Evolutionary conservation across 2,113 vertebrate genomes (phyloP), one percentile per base, ranked within the genome.

Genomic region (Ageneiosus marmoratus): DNA sequence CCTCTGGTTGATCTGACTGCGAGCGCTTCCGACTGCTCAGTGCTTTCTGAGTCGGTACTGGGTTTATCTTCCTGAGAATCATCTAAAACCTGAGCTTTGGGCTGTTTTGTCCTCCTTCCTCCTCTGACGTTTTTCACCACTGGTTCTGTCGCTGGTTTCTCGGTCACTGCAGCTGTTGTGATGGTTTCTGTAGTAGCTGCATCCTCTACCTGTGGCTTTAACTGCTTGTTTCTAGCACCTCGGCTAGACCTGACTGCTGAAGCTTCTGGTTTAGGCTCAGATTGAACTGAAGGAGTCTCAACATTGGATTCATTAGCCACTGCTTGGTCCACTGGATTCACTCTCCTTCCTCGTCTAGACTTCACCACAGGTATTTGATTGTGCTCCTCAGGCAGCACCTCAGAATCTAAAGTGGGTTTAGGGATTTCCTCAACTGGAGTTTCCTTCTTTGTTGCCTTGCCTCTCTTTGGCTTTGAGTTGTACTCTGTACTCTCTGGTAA

Each of bases 181-280:
- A 79, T 12, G 4, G 85, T 27, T 65, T 90, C 85, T 41, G 62
- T 15, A 15, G 50, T 22, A 72, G 50, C 24, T 0, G 86, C 81
- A 9, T 46, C 75, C 83, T 87, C 84, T 6, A 34, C 81, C 24
- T 62, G 27, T 0, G 76, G 24, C 46, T 86, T 90, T 1, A 15
- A 77, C 1, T 44, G 44, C 65, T 85, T 91, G 3, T n/a, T 74
- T 1, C 51, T 88, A 46, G 86, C 85, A 46, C 82, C 87, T 29
- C 88, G 77, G 18, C 27, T 83, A 5, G 77, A 55, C 73, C 90
- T 92, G 12, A 55, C 7, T 0, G 63, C 76, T 10, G 82, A 79
- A 65, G 48, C 24, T 0, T 83, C 74, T 15, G 70, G 32, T 34
- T 86, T 51, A 22, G 84, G 76, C 37, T 88, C 22, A 0, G 10